A percentile compares a stretch with the other conserved stretches of the same genome.
phyloP scores from a whole-genome alignment of 2,113 vertebrate species.

The Solenodon paradoxus region DNA sequence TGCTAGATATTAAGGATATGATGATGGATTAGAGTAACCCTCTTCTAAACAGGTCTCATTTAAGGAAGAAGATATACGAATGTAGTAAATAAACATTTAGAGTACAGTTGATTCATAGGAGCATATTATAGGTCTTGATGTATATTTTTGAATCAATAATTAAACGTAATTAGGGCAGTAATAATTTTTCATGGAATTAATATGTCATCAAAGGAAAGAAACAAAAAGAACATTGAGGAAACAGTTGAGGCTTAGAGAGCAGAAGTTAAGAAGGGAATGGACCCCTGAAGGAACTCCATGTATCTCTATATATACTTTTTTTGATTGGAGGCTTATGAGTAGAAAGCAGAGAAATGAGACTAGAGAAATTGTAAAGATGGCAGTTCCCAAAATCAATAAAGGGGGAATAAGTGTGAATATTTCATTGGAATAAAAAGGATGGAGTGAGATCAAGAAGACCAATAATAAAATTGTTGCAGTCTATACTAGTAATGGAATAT shows the following conservation, averaged over 20 bases:
- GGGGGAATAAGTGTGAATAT: background rate
- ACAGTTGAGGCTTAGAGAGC: background rate
- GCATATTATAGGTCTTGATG: background rate
- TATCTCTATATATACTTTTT: too few species aligned
- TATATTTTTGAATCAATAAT: slow-evolving; percentile 16
- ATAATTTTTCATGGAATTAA: background rate
- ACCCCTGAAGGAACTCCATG: background rate
- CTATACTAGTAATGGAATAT: too few species aligned
- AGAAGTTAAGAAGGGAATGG: background rate
- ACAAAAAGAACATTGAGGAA: background rate
- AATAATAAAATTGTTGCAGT: background rate
- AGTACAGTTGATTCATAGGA: background rate
- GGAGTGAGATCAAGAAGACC: background rate
- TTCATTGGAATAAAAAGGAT: background rate
- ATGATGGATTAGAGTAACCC: background rate
- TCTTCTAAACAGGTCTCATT: background rate
- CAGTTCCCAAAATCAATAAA: background rate
- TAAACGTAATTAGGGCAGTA: background rate
- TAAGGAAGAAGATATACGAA: background rate
- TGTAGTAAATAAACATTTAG: background rate
- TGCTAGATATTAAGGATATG: background rate
- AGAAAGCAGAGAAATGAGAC: background rate
- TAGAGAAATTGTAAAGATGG: background rate
- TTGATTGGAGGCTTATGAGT: background rate
- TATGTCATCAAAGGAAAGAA: background rate